phyloP scores from a whole-genome alignment of 2,797 vertebrate species.

The Synaphobranchus kaupii region DNA sequence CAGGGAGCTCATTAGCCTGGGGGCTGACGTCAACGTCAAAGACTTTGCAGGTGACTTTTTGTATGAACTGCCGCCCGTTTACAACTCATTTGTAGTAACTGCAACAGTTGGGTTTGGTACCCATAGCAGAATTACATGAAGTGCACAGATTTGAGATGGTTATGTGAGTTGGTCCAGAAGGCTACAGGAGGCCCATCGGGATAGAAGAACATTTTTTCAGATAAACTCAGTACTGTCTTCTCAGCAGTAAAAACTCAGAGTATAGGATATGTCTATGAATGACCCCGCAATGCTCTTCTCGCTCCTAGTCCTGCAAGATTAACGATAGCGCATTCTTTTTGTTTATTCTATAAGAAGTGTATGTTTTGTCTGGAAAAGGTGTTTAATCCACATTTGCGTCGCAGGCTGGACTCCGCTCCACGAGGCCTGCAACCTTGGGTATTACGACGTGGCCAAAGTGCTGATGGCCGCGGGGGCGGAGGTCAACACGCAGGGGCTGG shows the following conservation, averaged over 20 bases:
- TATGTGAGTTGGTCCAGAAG: not conserved
- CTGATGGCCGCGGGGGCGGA: slow-evolving; percentile 95
- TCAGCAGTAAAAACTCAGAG: not conserved
- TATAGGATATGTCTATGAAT: not conserved
- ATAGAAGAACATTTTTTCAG: not conserved
- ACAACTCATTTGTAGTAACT: not conserved
- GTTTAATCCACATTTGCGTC: not conserved
- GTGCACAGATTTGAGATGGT: not conserved
- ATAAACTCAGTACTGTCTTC: not conserved
- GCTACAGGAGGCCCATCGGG: not conserved
- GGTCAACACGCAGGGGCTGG: slow-evolving; percentile 96
- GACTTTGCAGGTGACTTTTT: slow-evolving; percentile 92
- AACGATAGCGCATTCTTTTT: not conserved
- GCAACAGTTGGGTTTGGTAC: not conserved
- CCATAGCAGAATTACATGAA: not conserved
- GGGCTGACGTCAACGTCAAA: slow-evolving; percentile 98
- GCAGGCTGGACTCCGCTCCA: slow-evolving; percentile 97
- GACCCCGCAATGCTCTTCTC: not conserved
- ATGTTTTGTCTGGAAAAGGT: not conserved
- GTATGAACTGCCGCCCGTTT: not conserved
- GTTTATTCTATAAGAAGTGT: not conserved
- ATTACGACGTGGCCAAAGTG: slow-evolving; percentile 96
- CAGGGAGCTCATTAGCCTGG: slow-evolving; percentile 93
- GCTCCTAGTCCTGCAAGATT: not conserved
- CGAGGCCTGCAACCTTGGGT: slow-evolving; percentile 97